Percentiles rank a stretch among this genome's conserved stretches.
phyloP scores from a whole-genome alignment of 1,140 invertebrate species.

The Drosophila nebulosa region DNA sequence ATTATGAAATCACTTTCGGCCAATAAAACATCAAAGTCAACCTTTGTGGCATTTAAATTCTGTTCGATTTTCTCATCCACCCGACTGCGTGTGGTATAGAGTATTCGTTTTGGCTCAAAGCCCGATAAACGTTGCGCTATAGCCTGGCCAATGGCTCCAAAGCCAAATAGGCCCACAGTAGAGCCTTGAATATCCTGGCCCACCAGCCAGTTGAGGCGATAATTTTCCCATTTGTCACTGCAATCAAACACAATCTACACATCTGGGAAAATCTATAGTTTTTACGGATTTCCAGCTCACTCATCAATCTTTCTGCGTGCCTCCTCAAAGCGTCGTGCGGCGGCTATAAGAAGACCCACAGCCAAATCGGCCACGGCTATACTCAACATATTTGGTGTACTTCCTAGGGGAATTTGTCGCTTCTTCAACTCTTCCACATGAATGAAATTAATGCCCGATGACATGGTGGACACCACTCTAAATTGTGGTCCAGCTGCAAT shows the following conservation, averaged over 20 bases:
- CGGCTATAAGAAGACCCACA: slow-evolving; percentile 82
- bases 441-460: background rate
- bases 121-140: slow-evolving; percentile 87
- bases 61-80: slow-evolving; percentile 83
- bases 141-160: slow-evolving; percentile 91
- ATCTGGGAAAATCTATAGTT: slow-evolving; percentile 72
- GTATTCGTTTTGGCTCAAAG: slow-evolving; percentile 87
- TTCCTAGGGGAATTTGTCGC: slow-evolving; percentile 84
- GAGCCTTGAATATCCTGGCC: slow-evolving; percentile 89
- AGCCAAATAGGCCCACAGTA: slow-evolving; percentile 93
- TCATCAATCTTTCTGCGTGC: slow-evolving; percentile 82
- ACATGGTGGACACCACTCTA: background rate
- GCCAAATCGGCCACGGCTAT: slow-evolving; percentile 95
- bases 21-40: slow-evolving; percentile 87
- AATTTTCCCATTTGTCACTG: slow-evolving; percentile 90
- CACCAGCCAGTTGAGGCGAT: slow-evolving; percentile 94
- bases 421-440: background rate
- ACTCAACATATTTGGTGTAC: slow-evolving; percentile 94
- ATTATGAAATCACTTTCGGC: slow-evolving; percentile 91
- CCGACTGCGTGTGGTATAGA: slow-evolving; percentile 87
- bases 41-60: slow-evolving; percentile 88
- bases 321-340: slow-evolving; percentile 88
- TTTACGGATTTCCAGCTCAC: slow-evolving; percentile 42
- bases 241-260: slow-evolving; percentile 57
- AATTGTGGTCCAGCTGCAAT: background rate